These are phyloP conservation scores for Tenthredo livida DNA, from an alignment of 2,888 invertebrate genomes.

Conservation along the genomic window DNA sequence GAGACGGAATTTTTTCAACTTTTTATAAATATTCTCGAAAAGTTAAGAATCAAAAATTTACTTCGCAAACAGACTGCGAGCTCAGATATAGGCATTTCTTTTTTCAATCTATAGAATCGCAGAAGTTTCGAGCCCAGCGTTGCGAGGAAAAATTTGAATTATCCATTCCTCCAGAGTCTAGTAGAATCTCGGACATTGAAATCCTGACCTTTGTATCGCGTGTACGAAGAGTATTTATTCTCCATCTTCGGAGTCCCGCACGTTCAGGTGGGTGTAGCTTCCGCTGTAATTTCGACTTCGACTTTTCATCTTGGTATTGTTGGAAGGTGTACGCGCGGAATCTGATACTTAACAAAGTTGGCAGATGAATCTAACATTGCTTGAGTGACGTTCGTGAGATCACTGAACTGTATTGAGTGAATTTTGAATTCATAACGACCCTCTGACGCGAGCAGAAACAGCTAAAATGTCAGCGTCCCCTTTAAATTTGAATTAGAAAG, in stretches of 20 bases:
- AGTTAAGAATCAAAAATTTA: constrained; percentile 1
- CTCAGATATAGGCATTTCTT: background rate
- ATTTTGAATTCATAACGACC: constrained; percentile 2
- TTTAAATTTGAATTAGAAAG: constrained; percentile 3
- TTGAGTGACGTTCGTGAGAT: constrained; percentile 38
- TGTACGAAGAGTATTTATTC: background rate
- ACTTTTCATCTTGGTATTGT: background rate
- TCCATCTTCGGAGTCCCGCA: background rate
- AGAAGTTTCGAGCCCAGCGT: background rate
- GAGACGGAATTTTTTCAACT: constrained; percentile 19
- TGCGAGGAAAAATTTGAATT: background rate
- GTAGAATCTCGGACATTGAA: background rate
- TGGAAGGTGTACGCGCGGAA: constrained; percentile 27
- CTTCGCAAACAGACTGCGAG: background rate
- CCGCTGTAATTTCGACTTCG: background rate
- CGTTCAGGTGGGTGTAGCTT: background rate
- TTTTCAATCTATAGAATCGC: background rate
- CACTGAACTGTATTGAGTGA: constrained; percentile 19
- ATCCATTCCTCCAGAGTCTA: background rate
- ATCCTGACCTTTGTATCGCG: background rate
- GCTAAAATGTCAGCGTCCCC: background rate
- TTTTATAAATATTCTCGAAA: background rate
- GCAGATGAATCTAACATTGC: constrained; percentile 28
- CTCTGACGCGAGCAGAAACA: constrained; percentile 1
- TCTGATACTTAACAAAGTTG: constrained; percentile 31